Conservation (phyloP, 2,113 vertebrate genomes). For the Cochlearius cochlearius region DNA sequence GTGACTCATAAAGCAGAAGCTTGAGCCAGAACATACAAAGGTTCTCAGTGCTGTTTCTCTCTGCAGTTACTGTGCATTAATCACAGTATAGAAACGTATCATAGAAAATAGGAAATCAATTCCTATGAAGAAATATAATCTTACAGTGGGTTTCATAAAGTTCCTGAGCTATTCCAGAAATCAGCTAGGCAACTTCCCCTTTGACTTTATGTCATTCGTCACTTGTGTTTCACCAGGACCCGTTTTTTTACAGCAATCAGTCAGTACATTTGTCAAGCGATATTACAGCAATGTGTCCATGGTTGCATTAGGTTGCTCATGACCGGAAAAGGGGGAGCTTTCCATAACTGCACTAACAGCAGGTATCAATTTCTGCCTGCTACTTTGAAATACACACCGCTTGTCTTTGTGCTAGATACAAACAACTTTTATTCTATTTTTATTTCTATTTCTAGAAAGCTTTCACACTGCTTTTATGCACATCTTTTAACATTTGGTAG, state of each 20-base stretch:
- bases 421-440: not conserved
- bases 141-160: not conserved
- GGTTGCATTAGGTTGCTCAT: not conserved
- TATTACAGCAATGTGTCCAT: not conserved
- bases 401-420: rapidly evolving
- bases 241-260: not conserved
- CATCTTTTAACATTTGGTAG: not conserved
- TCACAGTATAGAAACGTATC: not conserved
- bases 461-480: not conserved
- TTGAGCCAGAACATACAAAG: not conserved
- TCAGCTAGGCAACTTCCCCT: not conserved
- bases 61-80: not conserved
- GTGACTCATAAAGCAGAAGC: constrained; percentile 12
- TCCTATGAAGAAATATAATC: not conserved
- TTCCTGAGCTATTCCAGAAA: not conserved
- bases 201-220: not conserved
- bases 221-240: not conserved
- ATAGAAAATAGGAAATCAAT: not conserved
- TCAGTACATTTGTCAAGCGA: not conserved
- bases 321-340: not conserved
- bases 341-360: not conserved
- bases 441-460: not conserved
- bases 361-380: not conserved
- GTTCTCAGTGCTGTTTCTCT: not conserved
- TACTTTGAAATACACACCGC: not conserved